Base-by-base conservation (phyloP, 2,113 vertebrate genomes). In the Dasypus novemcinctus region DNA sequence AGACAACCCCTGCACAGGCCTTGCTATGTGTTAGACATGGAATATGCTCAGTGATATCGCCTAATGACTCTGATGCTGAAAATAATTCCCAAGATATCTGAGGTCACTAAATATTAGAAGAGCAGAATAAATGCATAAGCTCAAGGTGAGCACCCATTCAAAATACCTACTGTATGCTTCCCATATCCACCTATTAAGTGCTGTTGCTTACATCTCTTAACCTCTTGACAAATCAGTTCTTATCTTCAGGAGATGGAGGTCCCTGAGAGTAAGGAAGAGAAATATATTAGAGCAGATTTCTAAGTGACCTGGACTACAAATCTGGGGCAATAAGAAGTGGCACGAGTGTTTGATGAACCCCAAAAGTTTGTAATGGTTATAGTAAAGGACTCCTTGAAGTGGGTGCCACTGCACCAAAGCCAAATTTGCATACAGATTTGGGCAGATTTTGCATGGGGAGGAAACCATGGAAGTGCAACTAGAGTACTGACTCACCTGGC, bases 381-480 rank as follows among this genome's bases (percentile, higher is more conserved):
- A 11, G 29, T 63, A 69, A 80, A 86, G 72, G 74, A n/a, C 33
- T n/a, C 59, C 7, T 59, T 74, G 41, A 75, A 83, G 85, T 14
- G 20, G 33, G 38, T 38, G 29, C 2, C 71, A 63, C 33, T 74
- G 78, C 25, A 43, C 52, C 41, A 81, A 88, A 43, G 74, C 36
- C 41, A 38, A 46, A 49, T 96, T 95, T 96, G 87, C 90, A 71
- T 91, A 93, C 3, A 82, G 71, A 84, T 85, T 88, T 87, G 61
- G 38, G 38, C n/a, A 76, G 54, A 33, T 87, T 97, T 97, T 96
- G 92, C 93, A 94, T 97, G 57, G 68, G 46, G 84, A 76, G 9
- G 10, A 76, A 95, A 86, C 79, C 36, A 36, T 5, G 59, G 52
- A 41, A 91, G 72, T 66, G 38, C 89, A 54, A 68, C 54, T 18